Evolutionary conservation across 1,140 invertebrate genomes (phyloP), one percentile per base, ranked within the genome.

Genomic region (Drosophila kurseongensis): DNA sequence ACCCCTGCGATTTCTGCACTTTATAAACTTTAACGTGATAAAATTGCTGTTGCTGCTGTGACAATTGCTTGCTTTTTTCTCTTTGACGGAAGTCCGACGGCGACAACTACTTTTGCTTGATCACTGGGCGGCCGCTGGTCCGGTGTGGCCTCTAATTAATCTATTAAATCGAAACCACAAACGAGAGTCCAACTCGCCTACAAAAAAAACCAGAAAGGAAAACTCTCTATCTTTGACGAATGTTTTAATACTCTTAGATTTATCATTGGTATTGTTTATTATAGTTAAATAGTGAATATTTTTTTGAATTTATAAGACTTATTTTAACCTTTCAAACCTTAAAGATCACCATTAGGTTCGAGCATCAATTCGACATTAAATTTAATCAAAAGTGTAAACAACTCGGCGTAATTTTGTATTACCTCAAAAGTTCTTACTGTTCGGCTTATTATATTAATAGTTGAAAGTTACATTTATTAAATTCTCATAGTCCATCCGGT

Each of bases 31-130:
- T 74, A 63, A 56, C 32, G 38, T 44, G 35, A 18, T 40, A 29
- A 56, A 56, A 65, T 65, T 32, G 29, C 36, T n/a, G 6, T 38
- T 3, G 16, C 38, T 58, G 6, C 35, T 51, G 32, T 52, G 47
- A 40, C 60, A 71, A 61, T 75, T 79, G 48, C 55, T 52, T 52
- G 54, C 56, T 58, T 35, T 56, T 63, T 56, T 40, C 60, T 74
- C 36, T 71, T 88, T 84, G 84, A 84, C 84, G 84, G 84, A 88
- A 88, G 84, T 84, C 68, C 36, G 55, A 45, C 52, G 69, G 62
- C 56, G 68, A 75, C 65, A 75, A 79, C 75, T 69, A 80, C 84
- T 89, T 89, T 80, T 90, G 85, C 84, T 84, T 84, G 82, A 89
- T 90, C 80, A 89, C 79, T 78, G 83, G 83, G 84, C 84, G 80